A percentile compares a stretch with the other conserved stretches of the same genome.
These are phyloP conservation scores for Tipula lateralis DNA, from an alignment of 2,888 invertebrate genomes.

Conservation along the genomic window DNA sequence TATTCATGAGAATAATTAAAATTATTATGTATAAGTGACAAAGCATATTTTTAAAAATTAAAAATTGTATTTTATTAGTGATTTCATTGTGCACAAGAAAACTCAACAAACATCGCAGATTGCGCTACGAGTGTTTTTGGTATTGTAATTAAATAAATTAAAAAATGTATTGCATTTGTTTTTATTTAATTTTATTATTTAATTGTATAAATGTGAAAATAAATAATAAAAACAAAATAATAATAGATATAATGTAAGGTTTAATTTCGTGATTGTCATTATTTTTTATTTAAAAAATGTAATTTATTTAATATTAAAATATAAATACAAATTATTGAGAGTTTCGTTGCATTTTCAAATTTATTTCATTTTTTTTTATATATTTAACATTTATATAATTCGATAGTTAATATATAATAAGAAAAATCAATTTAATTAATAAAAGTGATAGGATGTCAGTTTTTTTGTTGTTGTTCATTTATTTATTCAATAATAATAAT, in stretches of 20 bases:
- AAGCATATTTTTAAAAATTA: not conserved
- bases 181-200: not conserved
- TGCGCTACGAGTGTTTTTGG: not conserved
- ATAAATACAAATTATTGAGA: not conserved
- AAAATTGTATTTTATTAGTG: not conserved
- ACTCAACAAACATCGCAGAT: not conserved
- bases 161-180: not conserved
- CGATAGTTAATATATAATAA: not conserved
- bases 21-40: not conserved
- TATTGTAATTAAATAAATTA: not conserved
- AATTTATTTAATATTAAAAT: not conserved
- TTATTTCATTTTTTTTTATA: not conserved
- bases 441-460: not conserved
- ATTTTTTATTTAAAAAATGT: not conserved
- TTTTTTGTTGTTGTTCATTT: not conserved
- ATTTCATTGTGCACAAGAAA: not conserved
- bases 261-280: constrained; percentile 24
- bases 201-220: constrained; percentile 11
- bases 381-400: not conserved
- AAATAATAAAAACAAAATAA: not conserved
- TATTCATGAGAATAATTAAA: not conserved
- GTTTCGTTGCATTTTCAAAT: constrained; percentile 24
- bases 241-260: not conserved
- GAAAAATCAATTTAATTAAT: not conserved
- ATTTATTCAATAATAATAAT: not conserved